These are phyloP conservation scores for Cygnus atratus DNA, from an alignment of 2,113 vertebrate species.

Conservation along the genomic window DNA sequence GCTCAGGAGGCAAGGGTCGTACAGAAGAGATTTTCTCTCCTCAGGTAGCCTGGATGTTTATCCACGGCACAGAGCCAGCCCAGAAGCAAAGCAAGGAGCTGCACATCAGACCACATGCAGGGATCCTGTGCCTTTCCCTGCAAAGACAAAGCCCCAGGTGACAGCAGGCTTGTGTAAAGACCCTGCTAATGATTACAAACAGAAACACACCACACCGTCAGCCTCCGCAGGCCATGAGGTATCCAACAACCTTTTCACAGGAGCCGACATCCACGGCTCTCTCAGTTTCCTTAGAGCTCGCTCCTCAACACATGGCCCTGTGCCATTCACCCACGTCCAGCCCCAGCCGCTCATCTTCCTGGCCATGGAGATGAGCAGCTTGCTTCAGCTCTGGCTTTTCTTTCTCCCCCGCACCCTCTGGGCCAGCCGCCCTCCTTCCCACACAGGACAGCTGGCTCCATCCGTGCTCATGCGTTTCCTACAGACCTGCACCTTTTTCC, in stretches of 20 bases:
- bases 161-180: not conserved
- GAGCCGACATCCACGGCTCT: not conserved
- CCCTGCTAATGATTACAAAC: not conserved
- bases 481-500: not conserved
- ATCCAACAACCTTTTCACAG: not conserved
- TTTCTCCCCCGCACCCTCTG: not conserved
- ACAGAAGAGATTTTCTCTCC: not conserved
- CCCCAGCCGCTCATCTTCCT: not conserved
- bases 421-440: slow-evolving; percentile 2
- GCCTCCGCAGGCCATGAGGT: not conserved
- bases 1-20: not conserved
- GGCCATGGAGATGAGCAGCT: not conserved
- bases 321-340: not conserved
- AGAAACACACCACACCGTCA: not conserved
- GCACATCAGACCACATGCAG: fast-evolving
- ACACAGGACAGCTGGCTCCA: slow-evolving; percentile 27
- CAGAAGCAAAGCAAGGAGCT: not conserved
- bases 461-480: not conserved
- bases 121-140: not conserved
- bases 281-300: not conserved
- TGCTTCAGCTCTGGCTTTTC: not conserved
- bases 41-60: not conserved
- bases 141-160: not conserved
- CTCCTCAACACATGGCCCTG: fast-evolving
- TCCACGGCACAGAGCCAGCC: not conserved